Evolutionary conservation across 2,113 vertebrate genomes (phyloP), one percentile per base, ranked within the genome.

Genomic region (Gallinago undulata): DNA sequence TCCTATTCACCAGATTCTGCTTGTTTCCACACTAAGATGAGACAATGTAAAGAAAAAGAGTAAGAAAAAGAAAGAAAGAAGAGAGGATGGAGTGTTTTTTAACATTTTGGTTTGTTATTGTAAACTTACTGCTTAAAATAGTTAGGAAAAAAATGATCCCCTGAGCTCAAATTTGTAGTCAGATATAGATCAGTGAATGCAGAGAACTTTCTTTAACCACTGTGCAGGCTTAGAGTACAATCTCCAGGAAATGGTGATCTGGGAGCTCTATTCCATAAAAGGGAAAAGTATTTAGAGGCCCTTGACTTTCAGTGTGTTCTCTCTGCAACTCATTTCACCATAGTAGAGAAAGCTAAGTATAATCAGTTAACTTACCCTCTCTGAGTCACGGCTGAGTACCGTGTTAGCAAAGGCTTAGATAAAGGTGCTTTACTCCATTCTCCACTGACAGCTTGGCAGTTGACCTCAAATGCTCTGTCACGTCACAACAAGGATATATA

Each of bases 221-320:
- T 90, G 84, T 92, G 95, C 57, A 97, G 76, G 94, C 97, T 97
- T 97, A 97, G 91, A 97, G 88, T 94, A 95, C 93, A 96, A 85
- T 89, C 98, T 98, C 92, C 98, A 98, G 98, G 98, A 98, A 98
- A 96, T 97, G 87, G 95, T 66, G 94, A 96, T 97, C 97, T 94
- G 95, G 90, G 95, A 97, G 95, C 96, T 93, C 83, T 70, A 87
- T 93, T 96, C 98, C 98, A 97, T 98, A 98, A 98, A 98, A 98
- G 98, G 98, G 96, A 98, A 98, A 98, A 98, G 83, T 97, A 98
- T 98, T 98, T 94, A 91, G 97, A 97, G 80, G 97, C 75, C 89
- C 94, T 97, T 96, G 96, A 91, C 93, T 96, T 96, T 95, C 70
- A 75, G 78, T 64, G 50, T 10, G 63, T 66, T 97, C 93, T 69